A percentile compares a stretch with the other conserved stretches of the same genome.
phyloP scores from a whole-genome alignment of 2,888 invertebrate species.

The Nebria salina region DNA sequence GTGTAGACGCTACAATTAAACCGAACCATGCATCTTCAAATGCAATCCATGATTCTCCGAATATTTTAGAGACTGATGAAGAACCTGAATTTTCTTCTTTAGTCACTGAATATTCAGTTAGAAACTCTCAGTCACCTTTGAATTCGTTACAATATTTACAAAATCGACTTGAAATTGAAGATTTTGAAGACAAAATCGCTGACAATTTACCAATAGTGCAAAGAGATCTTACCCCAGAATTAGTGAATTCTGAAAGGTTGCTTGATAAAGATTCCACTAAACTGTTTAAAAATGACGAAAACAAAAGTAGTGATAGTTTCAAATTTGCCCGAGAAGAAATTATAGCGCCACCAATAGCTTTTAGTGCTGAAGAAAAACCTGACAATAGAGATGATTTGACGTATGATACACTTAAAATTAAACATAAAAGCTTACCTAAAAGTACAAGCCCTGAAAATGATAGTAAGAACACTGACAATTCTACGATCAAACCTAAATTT shows the following conservation, averaged over 20 bases:
- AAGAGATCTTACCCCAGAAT: background rate
- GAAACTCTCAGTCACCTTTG: background rate
- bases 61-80: background rate
- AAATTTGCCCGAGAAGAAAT: background rate
- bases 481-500: background rate
- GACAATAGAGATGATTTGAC: conserved; percentile 26
- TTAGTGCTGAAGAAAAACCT: background rate
- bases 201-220: background rate
- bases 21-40: background rate
- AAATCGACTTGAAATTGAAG: background rate
- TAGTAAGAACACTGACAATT: background rate
- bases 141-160: background rate
- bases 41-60: background rate
- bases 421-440: background rate
- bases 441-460: background rate
- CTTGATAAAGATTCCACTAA: background rate
- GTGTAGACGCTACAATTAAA: too few relatives aligned
- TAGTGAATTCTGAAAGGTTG: background rate
- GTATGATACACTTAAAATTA: conserved; percentile 35
- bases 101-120: background rate
- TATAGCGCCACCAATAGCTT: background rate
- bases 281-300: background rate
- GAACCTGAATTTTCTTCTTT: background rate
- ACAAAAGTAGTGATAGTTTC: background rate
- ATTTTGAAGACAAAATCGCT: background rate